phyloP scores from a whole-genome alignment of 2,797 vertebrate species.

The Thaleichthys pacificus region DNA sequence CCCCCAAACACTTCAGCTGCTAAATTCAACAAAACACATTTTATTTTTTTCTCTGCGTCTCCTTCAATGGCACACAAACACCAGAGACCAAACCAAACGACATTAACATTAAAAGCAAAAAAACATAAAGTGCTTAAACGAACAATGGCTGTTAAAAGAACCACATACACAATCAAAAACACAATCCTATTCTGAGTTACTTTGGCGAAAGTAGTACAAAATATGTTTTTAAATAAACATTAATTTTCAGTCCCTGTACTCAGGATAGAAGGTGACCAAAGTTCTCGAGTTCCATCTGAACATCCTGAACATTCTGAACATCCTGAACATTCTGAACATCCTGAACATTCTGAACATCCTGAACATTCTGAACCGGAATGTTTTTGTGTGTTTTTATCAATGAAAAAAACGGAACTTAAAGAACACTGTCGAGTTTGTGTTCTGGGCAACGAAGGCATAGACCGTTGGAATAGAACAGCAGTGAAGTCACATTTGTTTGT shows the following conservation, averaged over 20 bases:
- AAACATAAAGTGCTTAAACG: slow-evolving; percentile 55
- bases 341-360: too few species aligned
- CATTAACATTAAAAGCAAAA: slow-evolving; percentile 30
- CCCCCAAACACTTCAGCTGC: slow-evolving; percentile 34
- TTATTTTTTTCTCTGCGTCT: slow-evolving; percentile 7
- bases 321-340: too few species aligned
- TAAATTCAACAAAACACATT: slow-evolving; percentile 29
- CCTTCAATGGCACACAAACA: slow-evolving; percentile 18
- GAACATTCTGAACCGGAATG: slow-evolving; percentile 5
- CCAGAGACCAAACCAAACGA: slow-evolving; percentile 39
- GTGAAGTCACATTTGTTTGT: neutral
- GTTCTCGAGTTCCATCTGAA: neutral
- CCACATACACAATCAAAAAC: neutral
- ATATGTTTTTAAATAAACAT: neutral
- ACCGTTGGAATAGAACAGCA: too few species aligned
- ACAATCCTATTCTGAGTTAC: slow-evolving; percentile 2
- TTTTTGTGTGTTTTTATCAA: neutral
- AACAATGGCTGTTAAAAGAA: slow-evolving; percentile 24
- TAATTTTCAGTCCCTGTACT: neutral
- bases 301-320: too few species aligned
- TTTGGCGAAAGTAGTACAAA: neutral
- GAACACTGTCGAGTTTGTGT: neutral
- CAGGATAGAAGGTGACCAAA: neutral
- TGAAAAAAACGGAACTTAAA: neutral
- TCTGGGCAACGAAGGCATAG: neutral